These are phyloP conservation scores for Yponomeuta sedellus DNA, from an alignment of 2,888 invertebrate genomes.

Conservation along the genomic window DNA sequence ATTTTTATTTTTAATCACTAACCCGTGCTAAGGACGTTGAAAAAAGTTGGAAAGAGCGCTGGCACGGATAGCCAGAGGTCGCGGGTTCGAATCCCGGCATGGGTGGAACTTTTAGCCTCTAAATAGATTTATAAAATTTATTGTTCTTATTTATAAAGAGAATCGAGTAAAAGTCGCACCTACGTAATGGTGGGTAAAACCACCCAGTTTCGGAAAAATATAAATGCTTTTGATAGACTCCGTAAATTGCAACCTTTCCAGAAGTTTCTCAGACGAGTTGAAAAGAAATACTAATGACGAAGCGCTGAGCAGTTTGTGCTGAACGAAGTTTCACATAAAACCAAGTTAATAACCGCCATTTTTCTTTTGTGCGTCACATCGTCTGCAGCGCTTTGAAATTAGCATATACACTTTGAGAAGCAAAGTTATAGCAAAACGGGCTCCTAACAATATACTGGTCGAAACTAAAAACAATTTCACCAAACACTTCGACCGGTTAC, in stretches of 20 bases:
- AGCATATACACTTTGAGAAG: background rate
- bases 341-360: background rate
- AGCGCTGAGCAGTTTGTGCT: background rate
- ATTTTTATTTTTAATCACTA: too few species aligned
- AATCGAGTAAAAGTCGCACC: too few species aligned
- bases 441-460: background rate
- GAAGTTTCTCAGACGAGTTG: background rate
- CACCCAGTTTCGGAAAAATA: too few species aligned
- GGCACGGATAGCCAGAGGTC: too few species aligned
- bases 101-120: too few species aligned
- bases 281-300: background rate
- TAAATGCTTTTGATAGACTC: too few species aligned
- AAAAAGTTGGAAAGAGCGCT: too few species aligned
- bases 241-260: background rate
- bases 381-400: background rate
- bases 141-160: too few species aligned
- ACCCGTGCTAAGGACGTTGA: too few species aligned
- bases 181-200: too few species aligned
- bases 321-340: background rate
- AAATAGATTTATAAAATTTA: too few species aligned
- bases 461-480: background rate
- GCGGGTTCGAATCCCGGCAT: too few species aligned
- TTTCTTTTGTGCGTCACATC: background rate
- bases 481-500: background rate
- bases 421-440: background rate